Percentiles rank a stretch among this genome's conserved stretches.
Evolutionary conservation across 2,888 invertebrate species (phyloP).

Genomic region (Drosophila maculinotata): DNA sequence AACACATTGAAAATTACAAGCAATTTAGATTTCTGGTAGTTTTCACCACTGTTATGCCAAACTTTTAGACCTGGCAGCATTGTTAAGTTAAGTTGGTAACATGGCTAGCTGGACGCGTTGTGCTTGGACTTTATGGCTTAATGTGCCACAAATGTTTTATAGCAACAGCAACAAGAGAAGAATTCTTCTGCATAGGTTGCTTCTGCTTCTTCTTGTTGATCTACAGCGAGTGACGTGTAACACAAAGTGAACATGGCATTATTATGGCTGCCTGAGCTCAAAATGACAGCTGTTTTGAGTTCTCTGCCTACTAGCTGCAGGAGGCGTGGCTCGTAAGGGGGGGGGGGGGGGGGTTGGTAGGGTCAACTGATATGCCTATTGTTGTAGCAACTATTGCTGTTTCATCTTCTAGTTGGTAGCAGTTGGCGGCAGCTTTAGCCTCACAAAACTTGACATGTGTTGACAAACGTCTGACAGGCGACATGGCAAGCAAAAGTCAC

Average conservation of each 20-base stretch:
- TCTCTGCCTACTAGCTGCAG: background rate
- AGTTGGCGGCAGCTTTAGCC: constrained; percentile 60
- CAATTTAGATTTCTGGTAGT: too few species aligned
- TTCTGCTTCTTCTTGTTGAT: constrained; percentile 7
- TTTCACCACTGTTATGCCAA: too few species aligned
- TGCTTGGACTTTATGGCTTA: constrained; percentile 42
- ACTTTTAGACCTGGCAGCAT: too few species aligned
- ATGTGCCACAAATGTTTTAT: constrained; percentile 53
- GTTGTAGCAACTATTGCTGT: constrained; percentile 7
- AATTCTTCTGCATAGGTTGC: constrained; percentile 8
- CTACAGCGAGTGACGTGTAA: constrained; percentile 53
- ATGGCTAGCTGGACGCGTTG: constrained; percentile 33
- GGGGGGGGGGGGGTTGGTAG: constrained; percentile 32
- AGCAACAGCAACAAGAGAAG: constrained; percentile 27
- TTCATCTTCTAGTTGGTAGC: constrained; percentile 4
- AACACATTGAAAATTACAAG: too few species aligned
- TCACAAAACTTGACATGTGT: constrained; percentile 56
- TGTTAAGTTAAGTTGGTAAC: constrained; percentile 23
- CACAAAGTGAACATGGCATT: constrained; percentile 66
- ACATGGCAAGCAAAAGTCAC: constrained; percentile 58
- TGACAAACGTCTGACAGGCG: constrained; percentile 76
- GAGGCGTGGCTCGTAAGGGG: too few species aligned
- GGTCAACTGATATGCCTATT: constrained; percentile 17
- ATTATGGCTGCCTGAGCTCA: constrained; percentile 67
- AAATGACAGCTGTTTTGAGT: constrained; percentile 53